A percentile compares a stretch with the other conserved stretches of the same genome.
These are phyloP conservation scores for Rhingia rostrata DNA, from an alignment of 2,888 invertebrate species.

Conservation along the genomic window DNA sequence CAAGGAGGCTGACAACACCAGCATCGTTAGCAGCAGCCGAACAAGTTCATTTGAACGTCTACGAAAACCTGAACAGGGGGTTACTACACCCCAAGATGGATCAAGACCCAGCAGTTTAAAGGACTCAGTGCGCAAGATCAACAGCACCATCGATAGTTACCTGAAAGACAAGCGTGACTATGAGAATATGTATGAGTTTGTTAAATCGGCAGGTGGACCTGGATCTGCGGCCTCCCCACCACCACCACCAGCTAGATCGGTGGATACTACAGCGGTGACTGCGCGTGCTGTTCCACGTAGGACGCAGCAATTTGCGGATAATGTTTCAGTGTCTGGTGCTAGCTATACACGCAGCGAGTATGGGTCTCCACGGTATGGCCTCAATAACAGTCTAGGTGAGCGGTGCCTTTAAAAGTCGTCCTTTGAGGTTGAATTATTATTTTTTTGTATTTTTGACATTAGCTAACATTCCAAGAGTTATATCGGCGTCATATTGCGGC, in stretches of 20 bases:
- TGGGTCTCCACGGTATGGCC: conserved; percentile 80
- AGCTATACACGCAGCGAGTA: conserved; percentile 82
- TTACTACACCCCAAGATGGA: conserved; percentile 59
- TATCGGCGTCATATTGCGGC: conserved; percentile 91
- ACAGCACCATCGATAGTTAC: conserved; percentile 82
- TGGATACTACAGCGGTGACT: conserved; percentile 78
- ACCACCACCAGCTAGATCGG: conserved; percentile 79
- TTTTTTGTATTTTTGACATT: background rate
- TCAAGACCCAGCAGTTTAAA: conserved; percentile 80
- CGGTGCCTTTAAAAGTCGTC: background rate
- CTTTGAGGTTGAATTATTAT: background rate
- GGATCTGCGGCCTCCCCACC: conserved; percentile 75
- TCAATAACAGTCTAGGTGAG: conserved; percentile 81
- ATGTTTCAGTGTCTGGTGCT: conserved; percentile 74
- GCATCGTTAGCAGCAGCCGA: conserved; percentile 76
- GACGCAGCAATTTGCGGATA: conserved; percentile 66
- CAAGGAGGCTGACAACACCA: conserved; percentile 50
- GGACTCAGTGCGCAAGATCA: conserved; percentile 83
- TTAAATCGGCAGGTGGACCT: conserved; percentile 76
- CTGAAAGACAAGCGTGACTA: conserved; percentile 82
- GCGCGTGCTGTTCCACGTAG: conserved; percentile 54
- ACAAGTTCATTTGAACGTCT: conserved; percentile 80
- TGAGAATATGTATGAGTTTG: conserved; percentile 81
- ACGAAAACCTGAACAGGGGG: conserved; percentile 77
- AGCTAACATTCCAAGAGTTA: conserved; percentile 84